Conservation (phyloP, 2,888 invertebrate genomes). For the Formica aserva region DNA sequence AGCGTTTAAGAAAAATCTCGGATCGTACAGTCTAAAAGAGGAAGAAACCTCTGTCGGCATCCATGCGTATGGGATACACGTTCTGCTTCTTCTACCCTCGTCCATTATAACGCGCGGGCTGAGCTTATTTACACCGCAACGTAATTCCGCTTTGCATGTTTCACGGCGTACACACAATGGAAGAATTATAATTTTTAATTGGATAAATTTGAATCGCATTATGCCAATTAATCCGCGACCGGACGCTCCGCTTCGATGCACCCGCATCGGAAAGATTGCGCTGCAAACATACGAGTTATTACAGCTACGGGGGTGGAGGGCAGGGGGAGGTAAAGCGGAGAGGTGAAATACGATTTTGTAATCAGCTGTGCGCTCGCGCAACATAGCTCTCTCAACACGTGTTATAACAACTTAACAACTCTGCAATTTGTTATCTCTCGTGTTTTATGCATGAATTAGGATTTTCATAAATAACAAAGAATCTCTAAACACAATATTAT, state of each 20-base stretch:
- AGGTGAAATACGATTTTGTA: conserved; percentile 45
- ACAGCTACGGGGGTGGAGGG: background rate
- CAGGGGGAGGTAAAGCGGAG: conserved; percentile 21
- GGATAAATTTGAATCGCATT: conserved; percentile 51
- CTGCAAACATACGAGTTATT: conserved; percentile 26
- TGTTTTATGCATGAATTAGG: conserved; percentile 3
- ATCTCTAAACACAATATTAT: background rate
- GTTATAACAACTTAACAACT: conserved; percentile 25
- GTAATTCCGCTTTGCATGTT: conserved; percentile 52
- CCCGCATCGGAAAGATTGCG: conserved; percentile 11
- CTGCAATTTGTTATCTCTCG: conserved; percentile 40
- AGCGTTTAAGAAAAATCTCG: conserved; percentile 7
- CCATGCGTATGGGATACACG: conserved; percentile 12
- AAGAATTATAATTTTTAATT: conserved; percentile 50
- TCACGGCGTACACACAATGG: conserved; percentile 29
- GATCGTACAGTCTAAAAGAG: background rate
- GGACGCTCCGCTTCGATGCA: conserved; percentile 47
- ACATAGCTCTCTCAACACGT: background rate
- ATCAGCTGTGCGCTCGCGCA: conserved; percentile 22
- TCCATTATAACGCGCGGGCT: background rate
- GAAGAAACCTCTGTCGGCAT: conserved; percentile 14
- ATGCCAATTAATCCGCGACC: conserved; percentile 51
- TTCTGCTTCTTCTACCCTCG: conserved; percentile 19
- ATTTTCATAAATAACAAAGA: conserved; percentile 4
- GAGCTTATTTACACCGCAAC: conserved; percentile 21